Evolutionary conservation across 2,888 invertebrate species (phyloP), one percentile per base, ranked within the genome.

Genomic region (Polyommatus icarus): DNA sequence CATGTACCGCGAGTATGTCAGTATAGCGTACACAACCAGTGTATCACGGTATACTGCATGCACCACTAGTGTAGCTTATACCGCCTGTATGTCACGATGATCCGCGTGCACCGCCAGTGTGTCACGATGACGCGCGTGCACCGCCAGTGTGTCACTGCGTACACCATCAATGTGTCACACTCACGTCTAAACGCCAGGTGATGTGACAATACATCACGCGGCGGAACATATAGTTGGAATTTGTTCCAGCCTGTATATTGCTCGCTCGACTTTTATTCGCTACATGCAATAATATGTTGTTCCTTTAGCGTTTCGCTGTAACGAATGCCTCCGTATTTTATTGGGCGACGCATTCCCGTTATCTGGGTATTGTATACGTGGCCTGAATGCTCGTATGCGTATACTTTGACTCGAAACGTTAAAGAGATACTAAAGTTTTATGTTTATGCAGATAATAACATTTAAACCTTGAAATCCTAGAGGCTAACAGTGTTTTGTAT

Each of bases 211-310:
- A 32, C 67, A 32, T 67, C 67, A 67, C 29, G 61, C 29, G 67
- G 18, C 29, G 29, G 67, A 32, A 67, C 15, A 32, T 67, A 67
- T 67, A 7, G 29, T 6, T 5, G 29, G 29, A 32, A 67, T 32
- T 67, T 67, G 67, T 67, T 29, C 12, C 67, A 29, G 29, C 1
- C 15, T 24, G 29, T 15, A 67, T 67, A 67, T 67, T 67, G 67
- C 29, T 67, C 18, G 15, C 29, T 67, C 1, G 24, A 61, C 7
- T 67, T 67, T 67, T 67, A 67, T 67, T 67, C 15, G 61, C 4
- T 61, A 61, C 61, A 32, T 67, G 29, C 67, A 67, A 67, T 67
- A 67, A 67, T 67, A 67, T 67, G 67, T 67, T 67, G 67, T 67
- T 67, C 67, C 67, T 32, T 67, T 67, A 67, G 12, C 32, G 67